These are phyloP conservation scores for Gallinago nigripennis DNA, from an alignment of 2,797 vertebrate genomes.

Conservation along the genomic window DNA sequence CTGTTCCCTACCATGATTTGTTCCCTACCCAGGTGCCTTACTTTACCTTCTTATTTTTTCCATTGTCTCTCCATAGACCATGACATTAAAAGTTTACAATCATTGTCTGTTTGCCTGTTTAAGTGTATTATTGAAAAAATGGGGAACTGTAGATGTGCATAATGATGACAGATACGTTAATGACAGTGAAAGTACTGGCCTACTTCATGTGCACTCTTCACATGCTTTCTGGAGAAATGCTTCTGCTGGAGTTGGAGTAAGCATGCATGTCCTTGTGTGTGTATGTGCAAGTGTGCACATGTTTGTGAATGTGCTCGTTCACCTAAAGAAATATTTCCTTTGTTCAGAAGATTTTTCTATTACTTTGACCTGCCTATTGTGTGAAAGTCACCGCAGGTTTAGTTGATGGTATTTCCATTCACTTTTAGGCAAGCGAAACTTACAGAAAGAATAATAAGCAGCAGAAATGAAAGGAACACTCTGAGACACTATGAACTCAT, in stretches of 20 bases:
- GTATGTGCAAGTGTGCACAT: too few relatives aligned
- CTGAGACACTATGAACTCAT: background rate
- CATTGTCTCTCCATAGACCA: fast-evolving
- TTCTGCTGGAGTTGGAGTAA: fast-evolving
- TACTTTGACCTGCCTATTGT: background rate
- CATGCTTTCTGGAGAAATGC: background rate
- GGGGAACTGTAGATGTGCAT: background rate
- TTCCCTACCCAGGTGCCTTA: background rate
- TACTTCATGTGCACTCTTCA: background rate
- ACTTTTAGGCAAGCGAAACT: background rate
- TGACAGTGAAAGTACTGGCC: background rate
- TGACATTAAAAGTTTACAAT: background rate
- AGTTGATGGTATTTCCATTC: background rate
- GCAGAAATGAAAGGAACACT: background rate
- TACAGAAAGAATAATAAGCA: background rate
- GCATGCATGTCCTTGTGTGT: fast-evolving
- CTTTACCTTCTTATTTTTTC: background rate
- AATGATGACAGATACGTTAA: background rate
- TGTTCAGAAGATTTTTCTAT: background rate
- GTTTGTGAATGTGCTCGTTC: background rate
- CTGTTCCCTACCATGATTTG: background rate
- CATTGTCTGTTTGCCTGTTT: background rate
- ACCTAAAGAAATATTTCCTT: background rate
- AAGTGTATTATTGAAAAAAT: background rate
- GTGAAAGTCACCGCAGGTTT: background rate